A percentile compares a stretch with the other conserved stretches of the same genome.
These are phyloP conservation scores for Drymodes brunneopygia DNA, from an alignment of 2,113 vertebrate genomes.

Conservation along the genomic window DNA sequence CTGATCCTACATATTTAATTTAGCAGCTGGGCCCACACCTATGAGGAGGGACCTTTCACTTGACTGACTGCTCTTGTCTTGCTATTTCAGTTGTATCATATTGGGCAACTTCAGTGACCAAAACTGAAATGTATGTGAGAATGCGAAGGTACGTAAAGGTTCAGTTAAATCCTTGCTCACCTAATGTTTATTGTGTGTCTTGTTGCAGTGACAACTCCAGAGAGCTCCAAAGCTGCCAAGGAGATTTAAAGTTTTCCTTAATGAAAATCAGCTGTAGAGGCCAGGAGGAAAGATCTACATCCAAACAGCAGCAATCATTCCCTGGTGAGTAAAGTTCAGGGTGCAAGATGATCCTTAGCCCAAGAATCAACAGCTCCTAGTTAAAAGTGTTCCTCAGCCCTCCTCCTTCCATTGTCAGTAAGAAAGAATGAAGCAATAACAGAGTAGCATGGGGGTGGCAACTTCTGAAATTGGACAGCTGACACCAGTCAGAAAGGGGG, in stretches of 20 bases:
- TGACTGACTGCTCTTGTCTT: background rate
- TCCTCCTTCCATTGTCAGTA: background rate
- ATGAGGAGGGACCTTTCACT: background rate
- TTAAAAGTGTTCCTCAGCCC: background rate
- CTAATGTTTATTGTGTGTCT: background rate
- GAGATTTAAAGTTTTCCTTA: background rate
- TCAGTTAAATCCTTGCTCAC: background rate
- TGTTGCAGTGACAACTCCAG: background rate
- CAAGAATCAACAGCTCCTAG: background rate
- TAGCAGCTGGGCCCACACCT: background rate
- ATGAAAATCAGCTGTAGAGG: background rate
- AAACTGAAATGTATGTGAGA: background rate
- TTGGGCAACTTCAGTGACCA: background rate
- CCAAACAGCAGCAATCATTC: background rate
- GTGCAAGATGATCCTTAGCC: background rate
- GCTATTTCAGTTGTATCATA: accelerated
- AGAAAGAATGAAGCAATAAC: background rate
- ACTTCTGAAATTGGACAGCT: background rate
- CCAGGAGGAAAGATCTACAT: background rate
- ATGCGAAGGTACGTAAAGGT: background rate
- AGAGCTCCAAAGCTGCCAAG: background rate
- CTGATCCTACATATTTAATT: background rate
- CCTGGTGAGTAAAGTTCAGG: background rate
- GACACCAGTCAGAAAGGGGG: background rate
- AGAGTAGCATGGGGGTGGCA: background rate